Percentiles rank a stretch among this genome's conserved stretches.
phyloP scores from a whole-genome alignment of 2,113 vertebrate genomes.

The Petrocephalus microphthalmus region DNA sequence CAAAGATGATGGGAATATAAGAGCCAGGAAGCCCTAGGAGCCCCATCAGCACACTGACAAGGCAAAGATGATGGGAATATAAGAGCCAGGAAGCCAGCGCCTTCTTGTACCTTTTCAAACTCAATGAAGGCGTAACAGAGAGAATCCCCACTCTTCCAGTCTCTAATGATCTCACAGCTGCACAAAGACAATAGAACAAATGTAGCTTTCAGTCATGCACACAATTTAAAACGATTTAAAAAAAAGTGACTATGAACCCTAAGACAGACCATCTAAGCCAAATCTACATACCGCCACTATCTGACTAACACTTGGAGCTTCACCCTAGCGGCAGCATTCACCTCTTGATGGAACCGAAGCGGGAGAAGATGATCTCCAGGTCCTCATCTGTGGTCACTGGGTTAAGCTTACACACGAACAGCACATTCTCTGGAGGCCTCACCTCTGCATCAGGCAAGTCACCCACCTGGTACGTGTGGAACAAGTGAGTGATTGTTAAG shows the following conservation, averaged over 20 bases:
- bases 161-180: slow-evolving; percentile 96
- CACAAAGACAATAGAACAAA: slow-evolving; percentile 35
- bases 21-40: background rate
- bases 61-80: too few relatives aligned
- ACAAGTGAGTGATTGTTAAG: background rate
- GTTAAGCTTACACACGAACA: slow-evolving; percentile 96
- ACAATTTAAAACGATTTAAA: background rate
- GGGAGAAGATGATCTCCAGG: slow-evolving; percentile 94
- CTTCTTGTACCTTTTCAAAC: slow-evolving; percentile 86
- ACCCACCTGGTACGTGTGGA: slow-evolving; percentile 70
- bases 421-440: slow-evolving; percentile 87
- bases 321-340: slow-evolving; percentile 39
- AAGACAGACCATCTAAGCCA: background rate
- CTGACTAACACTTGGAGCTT: background rate
- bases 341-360: slow-evolving; percentile 90
- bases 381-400: slow-evolving; percentile 96
- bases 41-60: background rate
- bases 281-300: background rate
- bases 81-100: background rate
- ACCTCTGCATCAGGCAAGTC: slow-evolving; percentile 91
- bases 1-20: too few relatives aligned
- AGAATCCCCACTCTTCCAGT: slow-evolving; percentile 92
- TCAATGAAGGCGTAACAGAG: slow-evolving; percentile 98
- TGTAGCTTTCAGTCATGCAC: background rate
- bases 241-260: background rate